These are phyloP conservation scores for Drosophila punjabiensis DNA, from an alignment of 1,140 invertebrate species.

Conservation along the genomic window DNA sequence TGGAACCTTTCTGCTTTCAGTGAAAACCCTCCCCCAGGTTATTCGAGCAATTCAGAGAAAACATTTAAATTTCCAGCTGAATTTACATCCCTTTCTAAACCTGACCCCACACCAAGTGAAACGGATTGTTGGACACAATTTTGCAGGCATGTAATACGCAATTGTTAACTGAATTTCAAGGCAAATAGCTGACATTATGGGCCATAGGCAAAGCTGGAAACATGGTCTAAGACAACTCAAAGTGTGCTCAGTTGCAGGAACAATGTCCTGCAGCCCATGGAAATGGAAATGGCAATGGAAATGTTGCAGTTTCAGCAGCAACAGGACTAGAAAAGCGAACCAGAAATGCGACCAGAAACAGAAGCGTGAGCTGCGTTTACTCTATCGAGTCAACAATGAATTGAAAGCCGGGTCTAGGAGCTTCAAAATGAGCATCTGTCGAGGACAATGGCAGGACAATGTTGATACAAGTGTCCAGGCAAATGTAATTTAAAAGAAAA, in stretches of 20 bases:
- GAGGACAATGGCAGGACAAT: conserved; percentile 39
- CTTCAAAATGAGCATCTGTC: conserved; percentile 60
- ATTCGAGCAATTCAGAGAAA: conserved; percentile 18
- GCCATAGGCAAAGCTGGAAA: conserved; percentile 18
- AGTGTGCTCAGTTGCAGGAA: conserved; percentile 32
- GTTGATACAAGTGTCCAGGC: conserved; percentile 68
- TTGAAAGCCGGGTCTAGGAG: conserved; percentile 54
- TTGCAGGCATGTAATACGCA: conserved; percentile 45
- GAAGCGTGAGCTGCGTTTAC: conserved; percentile 42
- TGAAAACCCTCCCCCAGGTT: background rate
- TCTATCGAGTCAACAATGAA: conserved; percentile 74
- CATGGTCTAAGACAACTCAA: conserved; percentile 36
- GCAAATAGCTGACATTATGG: conserved; percentile 40
- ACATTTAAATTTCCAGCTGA: conserved; percentile 38
- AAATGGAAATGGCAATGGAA: conserved; percentile 29
- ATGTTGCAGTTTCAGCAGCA: conserved; percentile 43
- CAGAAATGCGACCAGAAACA: conserved; percentile 2
- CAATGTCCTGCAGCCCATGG: conserved; percentile 35
- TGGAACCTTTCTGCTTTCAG: background rate
- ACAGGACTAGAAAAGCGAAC: conserved; percentile 5
- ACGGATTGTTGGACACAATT: conserved; percentile 30
- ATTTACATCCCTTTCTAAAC: conserved; percentile 20
- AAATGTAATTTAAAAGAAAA: conserved; percentile 74
- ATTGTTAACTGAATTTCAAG: conserved; percentile 49
- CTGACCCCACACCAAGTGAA: conserved; percentile 3